Percentiles rank a stretch among this genome's conserved stretches.
phyloP scores from a whole-genome alignment of 2,113 vertebrate genomes.

The Thunnus maccoyii region DNA sequence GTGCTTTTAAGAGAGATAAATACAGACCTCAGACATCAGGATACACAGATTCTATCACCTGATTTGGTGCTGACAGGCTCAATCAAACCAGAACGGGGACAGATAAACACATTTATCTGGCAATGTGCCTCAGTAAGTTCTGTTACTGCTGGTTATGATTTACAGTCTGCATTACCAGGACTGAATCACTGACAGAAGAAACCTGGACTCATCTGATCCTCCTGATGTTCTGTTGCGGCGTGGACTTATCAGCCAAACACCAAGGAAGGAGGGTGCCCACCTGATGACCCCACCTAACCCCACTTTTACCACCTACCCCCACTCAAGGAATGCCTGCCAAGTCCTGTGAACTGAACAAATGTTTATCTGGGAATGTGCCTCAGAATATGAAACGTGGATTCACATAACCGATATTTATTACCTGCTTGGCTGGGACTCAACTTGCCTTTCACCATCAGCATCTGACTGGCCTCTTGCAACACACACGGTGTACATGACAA shows the following conservation, averaged over 20 bases:
- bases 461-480: constrained; percentile 36
- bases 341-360: too few relatives aligned
- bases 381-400: constrained; percentile 18
- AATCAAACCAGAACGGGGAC: neutral
- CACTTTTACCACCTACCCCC: too few relatives aligned
- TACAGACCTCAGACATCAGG: neutral
- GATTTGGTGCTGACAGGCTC: constrained; percentile 4
- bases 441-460: constrained; percentile 21
- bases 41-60: neutral
- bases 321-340: too few relatives aligned
- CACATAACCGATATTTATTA: constrained; percentile 16
- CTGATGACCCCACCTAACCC: too few relatives aligned
- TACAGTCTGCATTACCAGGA: too few relatives aligned
- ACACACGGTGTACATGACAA: constrained; percentile 8
- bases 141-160: too few relatives aligned
- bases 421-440: neutral
- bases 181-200: too few relatives aligned
- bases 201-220: too few relatives aligned
- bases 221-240: too few relatives aligned
- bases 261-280: too few relatives aligned
- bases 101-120: constrained; percentile 26
- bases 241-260: too few relatives aligned
- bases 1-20: neutral
- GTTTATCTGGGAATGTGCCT: constrained; percentile 40
- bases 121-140: too few relatives aligned